Base-by-base conservation (phyloP, 1,140 invertebrate genomes). In the Calephelis virginiensis region DNA sequence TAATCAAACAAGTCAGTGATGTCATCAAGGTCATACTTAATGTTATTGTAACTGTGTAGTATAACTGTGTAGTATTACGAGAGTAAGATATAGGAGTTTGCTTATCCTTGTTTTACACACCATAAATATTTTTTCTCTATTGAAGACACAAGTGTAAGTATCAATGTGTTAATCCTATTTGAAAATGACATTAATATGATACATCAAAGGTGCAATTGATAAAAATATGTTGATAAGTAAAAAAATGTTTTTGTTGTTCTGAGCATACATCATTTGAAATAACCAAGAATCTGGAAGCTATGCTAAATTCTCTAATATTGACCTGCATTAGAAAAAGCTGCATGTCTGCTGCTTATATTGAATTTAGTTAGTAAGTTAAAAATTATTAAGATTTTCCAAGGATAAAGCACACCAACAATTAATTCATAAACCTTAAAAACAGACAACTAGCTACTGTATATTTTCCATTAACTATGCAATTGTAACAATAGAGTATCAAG, bases 381-480 rank as follows among this genome's bases (percentile, higher is more conserved):
- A 65, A 71, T 68, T 69, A 76, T 68, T 71, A 65, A 70, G 74
- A 70, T 71, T 56, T 64, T 28, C 50, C 63, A 53, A 64, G 63
- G 63, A 85, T 76, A 76, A 82, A 88, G 81, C 81, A 85, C 81
- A 81, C 76, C 73, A 87, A 83, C 76, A 83, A 74, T 78, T 73
- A 78, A 72, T 75, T 81, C 53, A 76, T 70, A 71, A 76, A 69
- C 73, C 70, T 77, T 70, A 78, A 65, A 72, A 68, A 73, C 79
- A 77, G 67, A 78, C 71, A 77, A 75, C 75, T 75, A 77, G 69
- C 75, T 82, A 82, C 70, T 73, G 64, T 68, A 75, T 77, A 67
- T 79, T 67, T 77, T 72, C 73, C 72, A 74, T 74, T 70, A 77
- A 72, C 71, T 75, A 78, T 73, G 74, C 67, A 68, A 80, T 77